phyloP scores from a whole-genome alignment of 1,140 invertebrate genomes.

The Drosophila tsacasi region DNA sequence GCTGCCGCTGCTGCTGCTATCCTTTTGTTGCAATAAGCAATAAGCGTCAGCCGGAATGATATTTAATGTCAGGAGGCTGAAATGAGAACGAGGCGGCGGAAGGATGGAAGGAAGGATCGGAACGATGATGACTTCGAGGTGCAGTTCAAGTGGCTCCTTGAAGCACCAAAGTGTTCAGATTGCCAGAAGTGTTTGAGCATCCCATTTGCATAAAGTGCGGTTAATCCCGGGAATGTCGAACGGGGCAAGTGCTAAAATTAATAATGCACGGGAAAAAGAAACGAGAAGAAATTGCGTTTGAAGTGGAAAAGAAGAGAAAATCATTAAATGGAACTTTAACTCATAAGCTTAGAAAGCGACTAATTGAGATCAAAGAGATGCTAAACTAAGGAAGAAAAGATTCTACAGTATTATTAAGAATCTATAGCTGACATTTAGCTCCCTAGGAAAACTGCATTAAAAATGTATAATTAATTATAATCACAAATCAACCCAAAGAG shows the following conservation, averaged over 20 bases:
- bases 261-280: conserved; percentile 13
- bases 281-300: background rate
- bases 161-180: conserved; percentile 46
- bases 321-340: no score
- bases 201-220: conserved; percentile 39
- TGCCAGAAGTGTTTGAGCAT: conserved; percentile 37
- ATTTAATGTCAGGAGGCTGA: conserved; percentile 68
- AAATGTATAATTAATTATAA: background rate
- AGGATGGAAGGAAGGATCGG: conserved; percentile 1
- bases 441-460: background rate
- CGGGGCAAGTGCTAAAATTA: conserved; percentile 23
- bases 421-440: background rate
- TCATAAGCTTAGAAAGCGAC: background rate
- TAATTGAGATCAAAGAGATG: no score
- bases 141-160: conserved; percentile 49
- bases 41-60: conserved; percentile 78
- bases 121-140: conserved; percentile 33
- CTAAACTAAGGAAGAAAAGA: background rate
- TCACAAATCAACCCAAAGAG: background rate
- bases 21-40: conserved; percentile 70
- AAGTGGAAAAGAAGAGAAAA: background rate
- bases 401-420: background rate
- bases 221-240: conserved; percentile 32
- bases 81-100: background rate
- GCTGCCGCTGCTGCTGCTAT: conserved; percentile 11